Evolutionary conservation across 2,113 vertebrate species (phyloP).

Genomic region (Neomonachus schauinslandi): DNA sequence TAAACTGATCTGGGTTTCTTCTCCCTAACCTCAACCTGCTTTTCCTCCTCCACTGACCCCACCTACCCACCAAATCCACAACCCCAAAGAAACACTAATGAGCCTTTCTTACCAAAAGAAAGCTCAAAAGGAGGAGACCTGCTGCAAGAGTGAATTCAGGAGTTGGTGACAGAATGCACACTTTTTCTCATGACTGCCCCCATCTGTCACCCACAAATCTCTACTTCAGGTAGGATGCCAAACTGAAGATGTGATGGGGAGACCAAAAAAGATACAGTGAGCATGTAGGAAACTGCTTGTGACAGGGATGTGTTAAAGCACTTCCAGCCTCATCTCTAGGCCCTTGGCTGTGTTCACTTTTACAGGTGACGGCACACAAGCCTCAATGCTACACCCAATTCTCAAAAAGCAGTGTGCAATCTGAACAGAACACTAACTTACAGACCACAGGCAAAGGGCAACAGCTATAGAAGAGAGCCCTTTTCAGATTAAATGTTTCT

Average conservation of each 20-base stretch:
- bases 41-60: neutral
- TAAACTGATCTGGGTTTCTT: neutral
- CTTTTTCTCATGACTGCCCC: neutral
- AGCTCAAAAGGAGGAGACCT: neutral
- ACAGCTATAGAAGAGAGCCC: neutral
- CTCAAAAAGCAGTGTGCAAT: slow-evolving; percentile 19
- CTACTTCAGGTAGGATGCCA: slow-evolving; percentile 30
- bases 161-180: neutral
- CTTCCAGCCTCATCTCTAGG: slow-evolving; percentile 6
- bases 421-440: slow-evolving; percentile 13
- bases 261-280: neutral
- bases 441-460: neutral
- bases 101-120: neutral
- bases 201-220: slow-evolving; percentile 36
- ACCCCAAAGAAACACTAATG: neutral
- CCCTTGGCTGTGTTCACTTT: neutral
- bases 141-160: neutral
- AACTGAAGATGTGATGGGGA: neutral
- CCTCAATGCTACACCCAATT: neutral
- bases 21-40: neutral
- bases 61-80: slow-evolving; percentile 8
- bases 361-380: neutral
- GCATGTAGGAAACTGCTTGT: slow-evolving; percentile 36
- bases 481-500: neutral
- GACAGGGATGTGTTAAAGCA: neutral